These are phyloP conservation scores for Enteromius thamalakanensis DNA, from an alignment of 2,797 vertebrate species.

Conservation along the genomic window DNA sequence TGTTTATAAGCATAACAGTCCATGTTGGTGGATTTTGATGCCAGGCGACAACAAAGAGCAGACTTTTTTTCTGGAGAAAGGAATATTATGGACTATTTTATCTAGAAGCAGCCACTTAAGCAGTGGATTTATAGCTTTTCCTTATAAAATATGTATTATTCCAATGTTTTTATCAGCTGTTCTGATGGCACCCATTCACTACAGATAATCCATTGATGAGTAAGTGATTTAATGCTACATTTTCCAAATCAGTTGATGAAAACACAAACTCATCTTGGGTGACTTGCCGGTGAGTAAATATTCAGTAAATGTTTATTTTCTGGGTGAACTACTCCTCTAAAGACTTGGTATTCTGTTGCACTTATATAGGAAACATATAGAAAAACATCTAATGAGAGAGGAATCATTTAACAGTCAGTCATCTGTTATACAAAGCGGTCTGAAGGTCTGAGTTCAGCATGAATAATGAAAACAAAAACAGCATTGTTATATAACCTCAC, in stretches of 20 bases:
- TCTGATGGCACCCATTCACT: not conserved
- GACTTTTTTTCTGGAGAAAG: not conserved
- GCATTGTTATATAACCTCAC: not conserved
- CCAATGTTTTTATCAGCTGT: not conserved
- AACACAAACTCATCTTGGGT: not conserved
- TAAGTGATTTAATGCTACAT: not conserved
- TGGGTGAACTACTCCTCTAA: not conserved
- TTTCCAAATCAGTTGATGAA: not conserved
- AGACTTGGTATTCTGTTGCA: not conserved
- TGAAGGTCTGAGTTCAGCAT: not conserved
- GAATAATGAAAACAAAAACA: not conserved
- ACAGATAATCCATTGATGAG: not conserved
- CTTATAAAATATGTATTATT: too few relatives aligned
- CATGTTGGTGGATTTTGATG: not conserved
- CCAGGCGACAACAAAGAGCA: not conserved
- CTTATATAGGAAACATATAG: not conserved
- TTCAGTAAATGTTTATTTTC: not conserved
- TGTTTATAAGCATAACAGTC: not conserved
- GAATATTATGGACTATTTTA: not conserved
- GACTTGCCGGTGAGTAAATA: not conserved
- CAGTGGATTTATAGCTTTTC: not conserved
- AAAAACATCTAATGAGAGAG: not conserved
- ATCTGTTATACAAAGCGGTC: not conserved
- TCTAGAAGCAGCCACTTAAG: not conserved
- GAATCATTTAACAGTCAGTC: not conserved